Base-by-base conservation (phyloP, 2,797 vertebrate genomes). In the Tenualosa thibaudeaui region DNA sequence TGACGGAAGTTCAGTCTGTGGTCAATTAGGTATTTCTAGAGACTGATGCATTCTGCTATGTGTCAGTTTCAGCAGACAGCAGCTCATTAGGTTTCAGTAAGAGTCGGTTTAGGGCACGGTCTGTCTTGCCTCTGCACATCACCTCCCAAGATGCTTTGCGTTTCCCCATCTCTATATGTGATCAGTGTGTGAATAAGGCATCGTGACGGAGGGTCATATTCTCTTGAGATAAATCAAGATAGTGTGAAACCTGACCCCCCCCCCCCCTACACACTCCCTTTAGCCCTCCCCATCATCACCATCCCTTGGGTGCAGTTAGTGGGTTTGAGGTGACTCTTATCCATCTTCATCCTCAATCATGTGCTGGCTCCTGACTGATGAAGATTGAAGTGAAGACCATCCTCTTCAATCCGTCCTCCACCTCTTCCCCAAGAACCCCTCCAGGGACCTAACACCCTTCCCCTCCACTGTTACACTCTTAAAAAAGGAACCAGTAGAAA, bases 241-340 rank as follows among this genome's bases (percentile, higher is more conserved):
- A 31, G 26, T 68, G 24, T 31, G 24, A 4, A 10, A 6, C 56
- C 56, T 56, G 15, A 17, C 19, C 8, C n/a, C 8, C 5, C 2
- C n/a, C 58, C 58, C 22, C 22, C 22, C 58, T 2, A 51, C 50
- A 51, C 50, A 51, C 24, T 40, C 65, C 15, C 40, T 13, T 31
- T 31, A 56, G 54, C 54, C 54, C 19, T 56, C 17, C 54, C 54
- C 54, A 22, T 56, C 19, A 40, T 71, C 13, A 4, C 65, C 31
- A 17, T 78, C 71, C 71, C 71, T 9, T 17, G 71, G 71, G 71
- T 78, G 71, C 71, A 78, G 26, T 78, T 78, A 78, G 71, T 3
- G 19, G 71, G 71, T 43, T 12, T 40, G 31, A 37, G 31, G 17
- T 1, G 31, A 40, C 17, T 78, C 17, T 43, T 75, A 75, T 43